Conservation (phyloP, 2,113 vertebrate genomes). For the Euleptes europaea region DNA sequence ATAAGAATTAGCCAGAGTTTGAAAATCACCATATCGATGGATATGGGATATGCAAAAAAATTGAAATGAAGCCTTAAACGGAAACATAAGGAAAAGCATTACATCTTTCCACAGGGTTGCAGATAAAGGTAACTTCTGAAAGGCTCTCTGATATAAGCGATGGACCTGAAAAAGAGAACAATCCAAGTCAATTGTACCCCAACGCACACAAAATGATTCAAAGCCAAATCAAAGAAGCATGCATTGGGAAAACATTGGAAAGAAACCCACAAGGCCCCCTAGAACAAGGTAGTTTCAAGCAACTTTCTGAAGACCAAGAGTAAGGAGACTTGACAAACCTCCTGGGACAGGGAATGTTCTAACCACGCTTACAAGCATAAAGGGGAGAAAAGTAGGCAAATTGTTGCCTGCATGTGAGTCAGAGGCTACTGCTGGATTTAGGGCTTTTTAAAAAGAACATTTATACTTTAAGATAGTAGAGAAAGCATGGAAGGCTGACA, state of each 20-base stretch:
- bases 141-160: constrained; percentile 90
- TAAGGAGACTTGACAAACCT: no score
- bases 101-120: constrained; percentile 98
- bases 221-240: background rate
- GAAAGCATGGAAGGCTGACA: background rate
- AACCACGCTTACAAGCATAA: background rate
- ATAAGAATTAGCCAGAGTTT: constrained; percentile 79
- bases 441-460: background rate
- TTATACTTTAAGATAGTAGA: background rate
- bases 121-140: constrained; percentile 92
- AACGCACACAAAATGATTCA: background rate
- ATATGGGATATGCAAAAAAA: constrained; percentile 84
- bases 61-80: constrained; percentile 79
- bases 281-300: no score
- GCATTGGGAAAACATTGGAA: no score
- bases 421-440: background rate
- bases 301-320: no score
- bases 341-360: no score
- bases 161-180: constrained; percentile 85
- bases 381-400: background rate
- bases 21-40: constrained; percentile 83
- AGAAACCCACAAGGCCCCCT: no score
- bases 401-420: background rate
- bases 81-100: constrained; percentile 87
- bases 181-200: constrained; percentile 50